Base-by-base conservation (phyloP, 2,113 vertebrate genomes). In the Siniperca chuatsi region DNA sequence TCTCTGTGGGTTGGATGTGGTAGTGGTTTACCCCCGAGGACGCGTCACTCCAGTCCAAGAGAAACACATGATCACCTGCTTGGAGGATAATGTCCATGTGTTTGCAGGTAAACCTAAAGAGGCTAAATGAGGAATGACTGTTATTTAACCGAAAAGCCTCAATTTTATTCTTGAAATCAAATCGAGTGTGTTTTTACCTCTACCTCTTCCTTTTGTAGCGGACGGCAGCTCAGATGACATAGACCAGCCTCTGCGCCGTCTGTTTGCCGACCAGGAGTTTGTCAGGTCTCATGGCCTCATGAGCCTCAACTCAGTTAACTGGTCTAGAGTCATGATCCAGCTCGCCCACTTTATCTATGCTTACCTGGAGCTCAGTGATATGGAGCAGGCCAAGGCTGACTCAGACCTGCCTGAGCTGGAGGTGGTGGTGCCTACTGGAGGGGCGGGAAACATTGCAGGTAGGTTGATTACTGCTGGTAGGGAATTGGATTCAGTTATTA, bases 291-390 rank as follows among this genome's bases (percentile, higher is more conserved):
- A 96, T 33, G 85, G 95, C 4, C 92, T 99, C 61, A 97, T 99
- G 96, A 99, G 97, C 84, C 90, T 98, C 74, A 99, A 98, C 89
- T 99, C 98, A 0, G 86, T 99, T 80, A 99, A 98, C 81, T 99
- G 98, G 98, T 96, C 96, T 0, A 94, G 98, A 73, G 89, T 99
- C 89, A 95, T 99, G 87, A 92, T 99, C 84, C 98, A 99, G 94
- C 95, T 97, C 0, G 96, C 96, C 21, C 98, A 98, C 92, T 94
- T 96, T 90, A 95, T 99, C 93, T 98, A 96, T 0, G 97, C 97
- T 4, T 99, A 98, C 92, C 96, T 99, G 81, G 96, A 81, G 46
- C 96, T 99, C 79, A 97, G 97, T 66, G 94, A 96, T 8, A 79
- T 97, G 68, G 96, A 96, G 82, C 93, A 94, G 37, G 93, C 92